Evolutionary conservation across 1,140 invertebrate species (phyloP), one percentile per base, ranked within the genome.

Genomic region (Eufriesea mexicana): DNA sequence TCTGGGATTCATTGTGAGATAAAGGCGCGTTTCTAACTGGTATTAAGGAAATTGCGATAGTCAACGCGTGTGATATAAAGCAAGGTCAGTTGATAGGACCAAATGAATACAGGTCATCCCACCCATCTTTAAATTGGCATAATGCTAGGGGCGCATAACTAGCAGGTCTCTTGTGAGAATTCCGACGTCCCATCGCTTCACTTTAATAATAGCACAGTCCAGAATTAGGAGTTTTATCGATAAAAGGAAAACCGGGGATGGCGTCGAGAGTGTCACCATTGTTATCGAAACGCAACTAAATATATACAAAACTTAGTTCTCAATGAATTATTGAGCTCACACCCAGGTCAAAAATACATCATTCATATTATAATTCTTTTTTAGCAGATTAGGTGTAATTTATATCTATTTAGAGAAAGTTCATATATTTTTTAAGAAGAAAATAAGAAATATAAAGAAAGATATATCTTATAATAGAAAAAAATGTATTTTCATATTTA

Each of bases 11-110:
- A 20, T 35, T 66, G 35, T n/a, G 42, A 42, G 23, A 66, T 67
- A 23, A 67, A 67, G 64, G 20, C 64, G 42, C 23, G 28, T 71
- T 71, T 49, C 25, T 35, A 14, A 35, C 18, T 51, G 25, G 16
- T 71, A 71, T 73, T 73, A 57, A 55, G 71, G 51, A 57, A 73
- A 57, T 73, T 42, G 54, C 12, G 28, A 73, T 28, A 10, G 67
- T 51, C 71, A 42, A 72, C 70, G 70, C 28, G 28, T 14, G 16
- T 28, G 70, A 72, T 57, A 42, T n/a, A 20, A 57, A 42, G 51
- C 51, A 73, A 73, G 71, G 51, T 73, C 51, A 14, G 51, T 55
- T 57, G 28, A 55, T 73, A 55, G 49, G 2, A 8, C 12, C 18
- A 12, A 73, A 57, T 10, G 71, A 73, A 73, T 73, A 57, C 71